Conservation (phyloP, 2,113 vertebrate species). For the Amphiprion percula region DNA sequence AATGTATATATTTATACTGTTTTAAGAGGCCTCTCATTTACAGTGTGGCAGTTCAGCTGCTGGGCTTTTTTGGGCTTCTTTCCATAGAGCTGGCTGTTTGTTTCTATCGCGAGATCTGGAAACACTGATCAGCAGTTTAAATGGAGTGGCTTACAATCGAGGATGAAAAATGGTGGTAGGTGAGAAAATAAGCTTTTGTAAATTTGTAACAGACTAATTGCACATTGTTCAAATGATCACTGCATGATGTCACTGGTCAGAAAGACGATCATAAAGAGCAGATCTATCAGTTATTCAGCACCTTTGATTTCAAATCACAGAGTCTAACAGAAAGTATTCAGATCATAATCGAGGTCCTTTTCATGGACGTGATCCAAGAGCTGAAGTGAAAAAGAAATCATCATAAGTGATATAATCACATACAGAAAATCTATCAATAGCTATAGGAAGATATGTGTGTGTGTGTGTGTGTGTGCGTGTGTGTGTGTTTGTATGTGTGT, state of each 20-base stretch:
- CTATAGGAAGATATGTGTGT: not conserved
- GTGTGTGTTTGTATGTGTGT: conserved; percentile 15
- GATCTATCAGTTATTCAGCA: not conserved
- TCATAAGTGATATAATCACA: conserved; percentile 14
- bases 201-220: too few relatives aligned
- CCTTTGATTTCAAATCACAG: not conserved
- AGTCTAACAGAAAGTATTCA: not conserved
- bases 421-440: conserved; percentile 32
- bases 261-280: not conserved
- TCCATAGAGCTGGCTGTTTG: too few relatives aligned
- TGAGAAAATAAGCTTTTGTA: too few relatives aligned
- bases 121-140: too few relatives aligned
- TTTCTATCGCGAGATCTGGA: too few relatives aligned
- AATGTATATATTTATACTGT: too few relatives aligned
- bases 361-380: not conserved
- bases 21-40: too few relatives aligned
- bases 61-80: too few relatives aligned
- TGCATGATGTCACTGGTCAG: not conserved
- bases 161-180: too few relatives aligned
- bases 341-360: conserved; percentile 8
- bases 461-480: not conserved
- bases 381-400: conserved; percentile 5
- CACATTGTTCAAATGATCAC: not conserved
- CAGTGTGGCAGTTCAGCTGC: too few relatives aligned
- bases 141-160: too few relatives aligned